phyloP scores from a whole-genome alignment of 2,888 invertebrate species.

The Ommatoiulus sabulosus region DNA sequence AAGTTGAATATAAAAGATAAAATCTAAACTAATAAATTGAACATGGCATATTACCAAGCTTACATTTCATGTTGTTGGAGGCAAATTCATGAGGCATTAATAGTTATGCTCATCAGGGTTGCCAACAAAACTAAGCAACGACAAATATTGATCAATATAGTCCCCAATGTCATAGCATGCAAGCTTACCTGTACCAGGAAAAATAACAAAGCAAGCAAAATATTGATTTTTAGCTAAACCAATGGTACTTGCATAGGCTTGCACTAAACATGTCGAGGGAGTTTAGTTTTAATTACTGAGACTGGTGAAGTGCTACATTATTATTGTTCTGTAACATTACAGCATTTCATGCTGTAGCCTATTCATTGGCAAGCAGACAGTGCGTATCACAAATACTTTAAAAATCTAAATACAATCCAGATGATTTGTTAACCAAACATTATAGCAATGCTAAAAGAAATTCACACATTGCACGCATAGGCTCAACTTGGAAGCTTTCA shows the following conservation, averaged over 20 bases:
- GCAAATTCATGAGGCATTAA: neutral
- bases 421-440: too few relatives aligned
- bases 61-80: neutral
- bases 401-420: too few relatives aligned
- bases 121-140: neutral
- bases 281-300: too few relatives aligned
- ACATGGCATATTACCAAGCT: neutral
- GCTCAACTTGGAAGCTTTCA: too few relatives aligned
- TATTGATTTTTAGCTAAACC: slow-evolving; percentile 13
- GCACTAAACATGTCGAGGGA: too few relatives aligned
- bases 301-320: too few relatives aligned
- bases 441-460: too few relatives aligned
- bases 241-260: neutral
- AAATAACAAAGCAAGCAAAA: neutral
- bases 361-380: too few relatives aligned
- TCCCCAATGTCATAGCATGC: neutral
- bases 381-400: too few relatives aligned
- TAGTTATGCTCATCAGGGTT: neutral
- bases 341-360: too few relatives aligned
- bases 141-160: slow-evolving; percentile 7
- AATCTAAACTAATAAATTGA: neutral
- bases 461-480: too few relatives aligned
- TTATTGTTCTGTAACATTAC: too few relatives aligned
- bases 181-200: slow-evolving; percentile 21
- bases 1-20: neutral